Evolutionary conservation across 2,113 vertebrate species (phyloP).

Genomic region (Ailuropoda melanoleuca): DNA sequence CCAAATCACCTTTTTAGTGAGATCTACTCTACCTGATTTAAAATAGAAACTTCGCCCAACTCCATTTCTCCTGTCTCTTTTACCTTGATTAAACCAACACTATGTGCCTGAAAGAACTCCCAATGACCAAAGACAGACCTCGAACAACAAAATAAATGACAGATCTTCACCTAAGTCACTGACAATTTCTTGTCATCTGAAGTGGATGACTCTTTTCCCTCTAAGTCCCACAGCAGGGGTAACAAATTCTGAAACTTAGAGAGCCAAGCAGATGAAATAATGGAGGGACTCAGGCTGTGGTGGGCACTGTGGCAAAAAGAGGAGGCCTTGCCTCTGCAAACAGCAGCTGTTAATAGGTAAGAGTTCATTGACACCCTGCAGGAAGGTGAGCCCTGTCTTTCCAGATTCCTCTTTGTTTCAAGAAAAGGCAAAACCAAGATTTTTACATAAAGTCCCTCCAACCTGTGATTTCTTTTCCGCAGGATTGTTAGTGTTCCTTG

Average conservation of each 20-base stretch:
- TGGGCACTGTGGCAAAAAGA: neutral
- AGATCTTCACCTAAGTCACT: constrained; percentile 1
- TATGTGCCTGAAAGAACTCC: neutral
- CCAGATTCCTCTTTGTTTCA: neutral
- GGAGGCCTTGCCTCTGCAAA: neutral
- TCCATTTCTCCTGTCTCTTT: neutral
- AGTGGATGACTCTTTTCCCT: neutral
- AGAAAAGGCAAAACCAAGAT: neutral
- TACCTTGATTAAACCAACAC: neutral
- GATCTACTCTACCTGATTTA: neutral
- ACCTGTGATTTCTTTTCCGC: neutral
- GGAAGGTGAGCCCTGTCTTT: neutral
- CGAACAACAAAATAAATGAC: neutral
- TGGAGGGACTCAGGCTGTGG: neutral
- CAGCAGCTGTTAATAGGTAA: neutral
- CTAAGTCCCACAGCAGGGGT: neutral
- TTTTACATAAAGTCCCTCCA: neutral
- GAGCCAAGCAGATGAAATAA: neutral
- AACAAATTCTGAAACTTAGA: neutral
- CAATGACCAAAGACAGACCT: neutral
- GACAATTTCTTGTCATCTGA: neutral
- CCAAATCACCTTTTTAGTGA: neutral
- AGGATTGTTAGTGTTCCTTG: neutral
- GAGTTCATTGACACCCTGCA: neutral
- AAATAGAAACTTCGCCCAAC: neutral